Conservation (phyloP, 2,888 invertebrate genomes). For the Ophraella communa region DNA sequence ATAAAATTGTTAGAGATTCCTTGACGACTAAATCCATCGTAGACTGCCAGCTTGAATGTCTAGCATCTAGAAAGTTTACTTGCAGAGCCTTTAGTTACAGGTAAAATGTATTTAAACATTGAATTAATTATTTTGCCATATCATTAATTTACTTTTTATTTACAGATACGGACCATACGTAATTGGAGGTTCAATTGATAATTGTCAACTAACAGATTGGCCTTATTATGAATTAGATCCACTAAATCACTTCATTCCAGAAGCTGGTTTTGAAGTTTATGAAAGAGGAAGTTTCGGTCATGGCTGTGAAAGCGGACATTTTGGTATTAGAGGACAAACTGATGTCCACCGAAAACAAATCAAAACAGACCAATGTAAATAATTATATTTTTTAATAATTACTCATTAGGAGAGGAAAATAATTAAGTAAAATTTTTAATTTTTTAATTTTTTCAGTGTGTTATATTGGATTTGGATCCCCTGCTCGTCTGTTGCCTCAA, state of each 20-base stretch:
- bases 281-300: slow-evolving; percentile 82
- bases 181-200: slow-evolving; percentile 71
- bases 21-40: slow-evolving; percentile 73
- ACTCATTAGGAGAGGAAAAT: not conserved
- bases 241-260: slow-evolving; percentile 64
- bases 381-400: not conserved
- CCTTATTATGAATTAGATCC: slow-evolving; percentile 71
- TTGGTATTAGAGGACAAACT: slow-evolving; percentile 53
- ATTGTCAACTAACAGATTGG: slow-evolving; percentile 81
- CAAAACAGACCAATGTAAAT: not conserved
- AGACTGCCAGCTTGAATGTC: slow-evolving; percentile 81
- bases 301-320: slow-evolving; percentile 76
- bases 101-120: slow-evolving; percentile 54
- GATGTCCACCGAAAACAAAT: slow-evolving; percentile 50
- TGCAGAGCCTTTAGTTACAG: slow-evolving; percentile 82
- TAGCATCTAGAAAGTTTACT: slow-evolving; percentile 74
- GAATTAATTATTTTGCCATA: not conserved
- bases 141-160: slow-evolving; percentile 10
- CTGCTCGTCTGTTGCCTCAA: slow-evolving; percentile 71
- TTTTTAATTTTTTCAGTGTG: slow-evolving; percentile 69
- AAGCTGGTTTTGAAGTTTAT: slow-evolving; percentile 76
- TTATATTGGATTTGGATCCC: slow-evolving; percentile 79
- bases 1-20: slow-evolving; percentile 69
- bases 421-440: no score
- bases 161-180: slow-evolving; percentile 71